phyloP scores from a whole-genome alignment of 2,797 vertebrate species.

The Gastrophryne carolinensis region DNA sequence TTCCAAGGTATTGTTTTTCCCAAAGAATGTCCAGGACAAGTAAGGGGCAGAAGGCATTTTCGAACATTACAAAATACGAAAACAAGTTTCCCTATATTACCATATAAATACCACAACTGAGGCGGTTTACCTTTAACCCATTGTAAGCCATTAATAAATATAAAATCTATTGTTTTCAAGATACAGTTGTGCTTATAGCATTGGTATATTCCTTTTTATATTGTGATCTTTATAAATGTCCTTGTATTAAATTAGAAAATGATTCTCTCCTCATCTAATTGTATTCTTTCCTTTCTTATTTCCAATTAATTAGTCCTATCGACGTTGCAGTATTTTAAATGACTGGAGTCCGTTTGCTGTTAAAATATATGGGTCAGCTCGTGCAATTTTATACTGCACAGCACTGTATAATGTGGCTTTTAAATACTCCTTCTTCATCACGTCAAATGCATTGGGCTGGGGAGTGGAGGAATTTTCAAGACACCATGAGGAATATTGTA shows the following conservation, averaged over 20 bases:
- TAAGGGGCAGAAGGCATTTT: too few relatives aligned
- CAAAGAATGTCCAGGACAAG: too few relatives aligned
- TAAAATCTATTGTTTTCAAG: conserved; percentile 60
- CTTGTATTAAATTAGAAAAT: conserved; percentile 82
- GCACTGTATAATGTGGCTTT: conserved; percentile 69
- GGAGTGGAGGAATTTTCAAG: conserved; percentile 4
- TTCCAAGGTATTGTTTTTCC: too few relatives aligned
- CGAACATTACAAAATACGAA: too few relatives aligned
- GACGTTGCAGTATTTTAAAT: conserved; percentile 80
- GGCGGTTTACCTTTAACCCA: neutral
- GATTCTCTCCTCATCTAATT: conserved; percentile 82
- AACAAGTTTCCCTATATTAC: too few relatives aligned
- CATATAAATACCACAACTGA: too few relatives aligned
- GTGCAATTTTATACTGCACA: conserved; percentile 61
- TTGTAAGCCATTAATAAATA: neutral
- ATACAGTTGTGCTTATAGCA: conserved; percentile 74
- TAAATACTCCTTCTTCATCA: conserved; percentile 66
- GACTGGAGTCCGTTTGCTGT: conserved; percentile 74
- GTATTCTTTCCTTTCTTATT: conserved; percentile 79
- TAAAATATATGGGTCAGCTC: conserved; percentile 72
- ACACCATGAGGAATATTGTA: conserved; percentile 41
- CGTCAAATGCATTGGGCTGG: conserved; percentile 13
- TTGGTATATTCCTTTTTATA: conserved; percentile 72
- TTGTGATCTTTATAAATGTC: conserved; percentile 80
- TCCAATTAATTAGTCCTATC: conserved; percentile 81